Percentiles rank a stretch among this genome's conserved stretches.
Conservation (phyloP, 2,797 vertebrate genomes). For the Sardinella longiceps region DNA sequence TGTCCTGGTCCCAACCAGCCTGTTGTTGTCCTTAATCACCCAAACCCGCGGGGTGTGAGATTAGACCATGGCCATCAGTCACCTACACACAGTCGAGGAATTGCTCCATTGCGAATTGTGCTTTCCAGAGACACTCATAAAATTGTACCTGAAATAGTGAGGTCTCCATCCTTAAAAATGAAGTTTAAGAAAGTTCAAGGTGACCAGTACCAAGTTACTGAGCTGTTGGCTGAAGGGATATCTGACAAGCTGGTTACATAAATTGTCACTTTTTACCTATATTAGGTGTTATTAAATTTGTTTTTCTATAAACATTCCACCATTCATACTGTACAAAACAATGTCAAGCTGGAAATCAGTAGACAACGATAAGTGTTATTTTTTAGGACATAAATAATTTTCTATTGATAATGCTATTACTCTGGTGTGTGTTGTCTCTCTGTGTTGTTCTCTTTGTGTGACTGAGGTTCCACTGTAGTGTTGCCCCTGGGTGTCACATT, state of each 20-base stretch:
- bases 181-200: slow-evolving; percentile 89
- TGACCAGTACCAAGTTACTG: slow-evolving; percentile 88
- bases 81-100: slow-evolving; percentile 8
- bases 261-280: neutral
- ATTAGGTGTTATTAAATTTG: neutral
- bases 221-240: slow-evolving; percentile 73
- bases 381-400: neutral
- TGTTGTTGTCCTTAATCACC: slow-evolving; percentile 94
- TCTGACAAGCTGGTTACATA: slow-evolving; percentile 32
- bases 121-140: neutral
- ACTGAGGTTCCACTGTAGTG: neutral
- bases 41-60: slow-evolving; percentile 76
- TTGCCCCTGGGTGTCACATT: neutral
- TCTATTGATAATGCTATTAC: neutral
- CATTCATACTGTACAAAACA: neutral
- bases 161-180: slow-evolving; percentile 89
- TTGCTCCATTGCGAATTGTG: neutral
- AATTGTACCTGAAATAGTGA: slow-evolving; percentile 54
- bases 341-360: neutral
- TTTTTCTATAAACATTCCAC: neutral
- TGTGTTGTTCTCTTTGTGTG: too few relatives aligned
- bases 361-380: neutral
- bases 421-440: neutral
- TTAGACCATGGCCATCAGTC: slow-evolving; percentile 35
- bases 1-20: slow-evolving; percentile 89